phyloP scores from a whole-genome alignment of 2,888 invertebrate genomes.

The Tachina lurida region DNA sequence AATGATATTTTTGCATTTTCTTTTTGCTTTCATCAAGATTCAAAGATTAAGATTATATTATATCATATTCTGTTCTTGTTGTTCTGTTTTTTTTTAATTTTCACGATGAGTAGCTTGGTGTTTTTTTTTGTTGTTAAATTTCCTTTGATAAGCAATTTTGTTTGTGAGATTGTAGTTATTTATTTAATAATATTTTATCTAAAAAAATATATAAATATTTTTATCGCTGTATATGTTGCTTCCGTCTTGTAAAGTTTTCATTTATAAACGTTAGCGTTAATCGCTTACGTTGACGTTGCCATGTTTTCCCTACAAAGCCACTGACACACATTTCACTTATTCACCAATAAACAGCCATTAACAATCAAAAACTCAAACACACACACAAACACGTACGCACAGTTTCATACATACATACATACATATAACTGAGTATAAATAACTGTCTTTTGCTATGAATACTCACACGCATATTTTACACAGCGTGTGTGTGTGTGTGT shows the following conservation, averaged over 20 bases:
- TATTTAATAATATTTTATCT: constrained; percentile 39
- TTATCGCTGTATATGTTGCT: constrained; percentile 5
- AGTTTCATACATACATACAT: not conserved
- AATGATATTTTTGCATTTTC: not conserved
- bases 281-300: constrained; percentile 9
- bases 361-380: not conserved
- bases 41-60: constrained; percentile 29
- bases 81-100: not conserved
- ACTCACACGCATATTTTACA: not conserved
- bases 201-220: not conserved
- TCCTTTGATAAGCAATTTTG: constrained; percentile 45
- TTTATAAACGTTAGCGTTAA: not conserved
- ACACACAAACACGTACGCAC: too few species aligned
- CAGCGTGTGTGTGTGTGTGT: not conserved
- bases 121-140: not conserved
- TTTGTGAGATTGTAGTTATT: constrained; percentile 38
- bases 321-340: constrained; percentile 67
- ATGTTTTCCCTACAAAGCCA: constrained; percentile 59
- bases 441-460: constrained; percentile 1
- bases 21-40: constrained; percentile 43
- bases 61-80: constrained; percentile 39
- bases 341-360: constrained; percentile 47
- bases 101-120: not conserved
- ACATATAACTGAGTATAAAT: not conserved
- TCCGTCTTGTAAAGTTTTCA: not conserved